A percentile compares a stretch with the other conserved stretches of the same genome.
phyloP scores from a whole-genome alignment of 2,113 vertebrate species.

The Ptilonorhynchus violaceus region DNA sequence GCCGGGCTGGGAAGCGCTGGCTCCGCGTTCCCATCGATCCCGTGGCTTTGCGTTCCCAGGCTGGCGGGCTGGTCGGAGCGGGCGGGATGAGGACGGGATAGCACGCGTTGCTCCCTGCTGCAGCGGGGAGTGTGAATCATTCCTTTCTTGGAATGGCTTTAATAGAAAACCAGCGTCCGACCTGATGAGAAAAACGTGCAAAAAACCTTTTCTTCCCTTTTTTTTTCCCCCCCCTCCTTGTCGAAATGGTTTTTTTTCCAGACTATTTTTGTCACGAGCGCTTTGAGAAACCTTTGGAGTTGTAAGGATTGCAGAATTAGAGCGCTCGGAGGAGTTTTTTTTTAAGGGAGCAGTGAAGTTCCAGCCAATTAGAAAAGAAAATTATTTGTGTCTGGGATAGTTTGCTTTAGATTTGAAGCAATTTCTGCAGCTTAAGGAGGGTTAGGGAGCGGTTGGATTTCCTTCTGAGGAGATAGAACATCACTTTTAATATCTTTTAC shows the following conservation, averaged over 20 bases:
- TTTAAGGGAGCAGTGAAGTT: not conserved
- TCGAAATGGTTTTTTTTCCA: not conserved
- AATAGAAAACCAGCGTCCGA: not conserved
- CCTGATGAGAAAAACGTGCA: conserved; percentile 48
- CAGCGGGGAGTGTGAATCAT: not conserved
- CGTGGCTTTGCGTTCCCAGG: conserved; percentile 31
- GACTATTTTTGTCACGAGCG: not conserved
- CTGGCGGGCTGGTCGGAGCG: not conserved
- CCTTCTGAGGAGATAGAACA: not conserved
- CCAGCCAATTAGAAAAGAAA: conserved; percentile 29
- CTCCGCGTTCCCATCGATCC: conserved; percentile 9
- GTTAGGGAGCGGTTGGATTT: conserved; percentile 18
- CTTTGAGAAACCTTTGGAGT: not conserved
- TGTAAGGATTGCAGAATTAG: not conserved
- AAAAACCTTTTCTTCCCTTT: not conserved
- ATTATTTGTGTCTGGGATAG: conserved; percentile 9
- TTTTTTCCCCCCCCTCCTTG: not conserved
- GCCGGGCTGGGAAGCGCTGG: not conserved
- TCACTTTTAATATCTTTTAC: not conserved
- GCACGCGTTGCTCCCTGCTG: not conserved
- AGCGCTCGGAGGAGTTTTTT: not conserved
- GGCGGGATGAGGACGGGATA: not conserved
- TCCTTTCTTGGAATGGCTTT: conserved; percentile 20
- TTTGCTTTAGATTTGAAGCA: conserved; percentile 10
- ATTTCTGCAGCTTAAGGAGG: not conserved